Base-by-base conservation (phyloP, 1,140 invertebrate genomes). In the Dolichoris vasculosae region DNA sequence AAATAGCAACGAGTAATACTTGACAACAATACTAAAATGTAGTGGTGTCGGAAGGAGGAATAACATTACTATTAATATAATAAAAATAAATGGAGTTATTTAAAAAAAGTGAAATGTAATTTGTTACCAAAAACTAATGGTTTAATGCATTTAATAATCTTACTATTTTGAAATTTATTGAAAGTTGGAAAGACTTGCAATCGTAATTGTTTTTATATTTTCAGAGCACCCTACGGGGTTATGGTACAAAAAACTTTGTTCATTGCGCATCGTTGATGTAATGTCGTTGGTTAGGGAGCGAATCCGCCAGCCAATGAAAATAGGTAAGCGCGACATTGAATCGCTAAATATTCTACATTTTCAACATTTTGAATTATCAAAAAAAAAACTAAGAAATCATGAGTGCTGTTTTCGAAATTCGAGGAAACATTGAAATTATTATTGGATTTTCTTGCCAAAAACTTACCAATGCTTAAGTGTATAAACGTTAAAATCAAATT, bases 181-280 rank as follows among this genome's bases (percentile, higher is more conserved):
- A 69, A 86, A 59, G 55, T 17, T 59, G 23, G 38, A 80, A 87
- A 63, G 40, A 59, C 73, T 63, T 87, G n/a, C 85, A 67, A 85
- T 71, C 73, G 75, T 83, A 87, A 48, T 88, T 87, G n/a, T 88
- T 88, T 88, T 85, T 87, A 89, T 90, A 90, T 91, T 89, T 91
- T 83, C 88, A 93, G 92, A 91, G 89, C 87, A 89, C 92, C 92
- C 91, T 92, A 89, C 87, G 92, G 91, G 92, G 91, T 93, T 88
- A 86, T 90, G 92, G 92, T 92, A 90, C 91, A 91, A 90, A 26
- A 89, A 90, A 89, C 90, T 83, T 86, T 78, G 85, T 67, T 79
- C 64, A 71, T 78, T 86, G 35, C 15, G 48, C 64, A 83, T 63
- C 75, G 71, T 73, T 86, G 81, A 83, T 83, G 51, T 80, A 67